phyloP scores from a whole-genome alignment of 2,797 vertebrate species.

The Dipus sagitta region DNA sequence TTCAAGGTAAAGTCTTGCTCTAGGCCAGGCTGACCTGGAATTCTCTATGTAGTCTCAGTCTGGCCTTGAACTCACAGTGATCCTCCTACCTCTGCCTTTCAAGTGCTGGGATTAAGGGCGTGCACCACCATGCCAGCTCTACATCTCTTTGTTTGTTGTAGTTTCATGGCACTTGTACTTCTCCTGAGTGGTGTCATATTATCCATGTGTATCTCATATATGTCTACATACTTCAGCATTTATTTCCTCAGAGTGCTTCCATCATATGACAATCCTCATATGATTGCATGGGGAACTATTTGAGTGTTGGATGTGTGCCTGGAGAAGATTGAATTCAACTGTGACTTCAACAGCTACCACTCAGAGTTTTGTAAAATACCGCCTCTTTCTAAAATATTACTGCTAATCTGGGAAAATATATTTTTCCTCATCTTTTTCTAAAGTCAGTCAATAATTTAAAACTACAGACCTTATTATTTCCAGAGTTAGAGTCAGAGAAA shows the following conservation, averaged over 20 bases:
- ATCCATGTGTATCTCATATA: slow-evolving; percentile 32
- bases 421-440: background rate
- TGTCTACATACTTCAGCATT: background rate
- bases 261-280: background rate
- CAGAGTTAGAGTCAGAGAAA: background rate
- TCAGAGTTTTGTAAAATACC: background rate
- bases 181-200: background rate
- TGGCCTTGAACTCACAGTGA: no score
- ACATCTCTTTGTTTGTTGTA: background rate
- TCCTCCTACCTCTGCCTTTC: no score
- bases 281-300: background rate
- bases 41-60: no score
- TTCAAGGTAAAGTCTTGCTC: no score
- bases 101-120: no score
- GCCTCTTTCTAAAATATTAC: background rate
- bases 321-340: background rate
- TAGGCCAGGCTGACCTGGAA: no score
- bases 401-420: background rate
- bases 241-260: background rate
- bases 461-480: background rate
- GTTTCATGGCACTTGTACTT: background rate
- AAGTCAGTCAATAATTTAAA: slow-evolving; percentile 13
- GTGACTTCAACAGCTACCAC: slow-evolving; percentile 1
- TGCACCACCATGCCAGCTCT: no score
- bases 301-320: background rate